These are phyloP conservation scores for Centropus unirufus DNA, from an alignment of 2,113 vertebrate species.

Conservation along the genomic window DNA sequence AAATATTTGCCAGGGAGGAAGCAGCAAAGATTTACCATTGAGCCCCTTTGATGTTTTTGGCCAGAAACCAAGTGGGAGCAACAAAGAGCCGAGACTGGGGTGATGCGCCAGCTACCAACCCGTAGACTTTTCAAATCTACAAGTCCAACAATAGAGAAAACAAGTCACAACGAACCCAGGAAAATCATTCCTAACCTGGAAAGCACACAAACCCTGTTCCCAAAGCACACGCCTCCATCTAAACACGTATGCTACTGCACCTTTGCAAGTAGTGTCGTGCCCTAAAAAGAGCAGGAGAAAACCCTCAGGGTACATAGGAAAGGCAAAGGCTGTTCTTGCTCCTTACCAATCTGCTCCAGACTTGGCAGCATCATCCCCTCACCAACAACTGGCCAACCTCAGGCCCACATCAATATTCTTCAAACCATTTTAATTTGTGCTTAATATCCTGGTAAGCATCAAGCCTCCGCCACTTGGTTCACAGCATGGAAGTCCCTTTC, in stretches of 20 bases:
- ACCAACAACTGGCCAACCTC: slow-evolving; percentile 28
- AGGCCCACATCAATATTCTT: slow-evolving; percentile 37
- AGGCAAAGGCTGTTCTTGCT: slow-evolving; percentile 39
- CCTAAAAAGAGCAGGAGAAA: slow-evolving; percentile 50
- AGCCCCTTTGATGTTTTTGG: slow-evolving; percentile 48
- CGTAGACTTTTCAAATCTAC: slow-evolving; percentile 30
- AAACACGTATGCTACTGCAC: slow-evolving; percentile 27
- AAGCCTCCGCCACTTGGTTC: not conserved
- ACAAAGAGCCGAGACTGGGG: slow-evolving; percentile 6
- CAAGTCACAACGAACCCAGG: slow-evolving; percentile 58
- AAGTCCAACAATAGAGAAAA: slow-evolving; percentile 46
- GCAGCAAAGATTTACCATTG: slow-evolving; percentile 20
- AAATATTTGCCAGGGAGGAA: slow-evolving; percentile 46
- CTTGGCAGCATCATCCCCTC: not conserved
- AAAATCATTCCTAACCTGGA: slow-evolving; percentile 58
- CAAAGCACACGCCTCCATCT: slow-evolving; percentile 48
- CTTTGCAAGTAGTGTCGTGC: slow-evolving; percentile 46
- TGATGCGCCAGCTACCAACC: slow-evolving; percentile 28
- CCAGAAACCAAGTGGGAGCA: slow-evolving; percentile 31
- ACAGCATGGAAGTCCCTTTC: slow-evolving; percentile 47
- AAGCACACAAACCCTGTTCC: slow-evolving; percentile 46
- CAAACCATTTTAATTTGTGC: slow-evolving; percentile 39
- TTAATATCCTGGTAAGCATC: slow-evolving; percentile 13
- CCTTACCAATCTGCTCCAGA: slow-evolving; percentile 18
- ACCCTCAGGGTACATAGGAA: slow-evolving; percentile 25